phyloP scores from a whole-genome alignment of 2,113 vertebrate genomes.

The Naja naja region DNA sequence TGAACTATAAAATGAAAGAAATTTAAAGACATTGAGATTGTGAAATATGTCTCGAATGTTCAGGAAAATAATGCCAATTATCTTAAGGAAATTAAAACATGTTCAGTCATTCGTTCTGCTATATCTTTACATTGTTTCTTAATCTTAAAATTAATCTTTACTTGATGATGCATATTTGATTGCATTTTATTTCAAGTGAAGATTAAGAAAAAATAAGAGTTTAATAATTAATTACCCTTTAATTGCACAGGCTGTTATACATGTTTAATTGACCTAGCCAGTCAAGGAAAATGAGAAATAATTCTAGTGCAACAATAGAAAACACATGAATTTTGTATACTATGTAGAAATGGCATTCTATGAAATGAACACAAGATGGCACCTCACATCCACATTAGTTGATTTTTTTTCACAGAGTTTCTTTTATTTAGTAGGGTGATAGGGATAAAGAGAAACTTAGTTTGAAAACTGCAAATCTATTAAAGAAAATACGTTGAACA shows the following conservation, averaged over 20 bases:
- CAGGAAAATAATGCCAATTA: neutral
- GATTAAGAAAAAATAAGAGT: neutral
- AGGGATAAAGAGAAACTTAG: neutral
- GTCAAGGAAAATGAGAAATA: neutral
- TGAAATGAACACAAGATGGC: slow-evolving; percentile 53
- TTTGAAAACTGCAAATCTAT: neutral
- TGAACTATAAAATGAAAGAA: neutral
- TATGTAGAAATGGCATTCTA: slow-evolving; percentile 6
- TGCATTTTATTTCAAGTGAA: neutral
- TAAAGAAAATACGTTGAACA: neutral
- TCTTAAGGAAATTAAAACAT: neutral
- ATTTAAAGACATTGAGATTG: neutral
- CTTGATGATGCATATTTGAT: neutral
- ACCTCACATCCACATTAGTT: slow-evolving; percentile 21
- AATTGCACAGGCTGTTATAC: neutral
- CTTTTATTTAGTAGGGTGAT: neutral
- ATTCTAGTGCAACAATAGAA: neutral
- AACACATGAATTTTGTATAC: neutral
- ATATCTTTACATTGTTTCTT: neutral
- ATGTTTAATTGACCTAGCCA: neutral
- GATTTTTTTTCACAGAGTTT: neutral
- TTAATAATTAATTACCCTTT: neutral
- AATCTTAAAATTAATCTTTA: neutral
- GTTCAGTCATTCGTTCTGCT: neutral
- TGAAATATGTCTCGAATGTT: neutral